Base-by-base conservation (phyloP, 2,113 vertebrate genomes). In the Pagrus major region DNA sequence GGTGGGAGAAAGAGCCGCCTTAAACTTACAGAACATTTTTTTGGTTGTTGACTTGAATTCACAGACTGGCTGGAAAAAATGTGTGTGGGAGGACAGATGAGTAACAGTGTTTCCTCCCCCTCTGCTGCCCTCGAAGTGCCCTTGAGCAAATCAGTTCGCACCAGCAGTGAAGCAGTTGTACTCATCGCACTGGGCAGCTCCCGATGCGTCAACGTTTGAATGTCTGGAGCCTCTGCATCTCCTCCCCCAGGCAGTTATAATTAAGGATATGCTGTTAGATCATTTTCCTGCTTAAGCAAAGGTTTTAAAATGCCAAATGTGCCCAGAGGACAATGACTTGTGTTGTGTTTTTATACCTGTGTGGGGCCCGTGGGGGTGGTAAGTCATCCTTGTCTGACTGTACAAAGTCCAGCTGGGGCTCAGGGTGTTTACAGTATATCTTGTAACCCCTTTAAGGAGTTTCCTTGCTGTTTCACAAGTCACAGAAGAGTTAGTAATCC, bases 21-120 rank as follows among this genome's bases (percentile, higher is more conserved):
- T 15, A 74, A 80, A 54, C 58, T 86, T 80, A 23, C 60, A 75
- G 8, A 84, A 59, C 15, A 16, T 58, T 56, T 66, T 42, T 84
- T 33, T 37, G 35, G 47, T 54, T 23, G 18, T 49, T 78, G 78
- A 71, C 73, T 58, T 85, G 55, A 73, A 66, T 83, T 35, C 64
- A 69, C 39, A 75, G 72, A 85, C 54, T 23, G 44, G 31, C 59
- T 58, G 20, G 52, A 6, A 46, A 66, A 33, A 82, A 64, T 47
- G 12, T 58, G 20, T 78, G 89, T 85, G 51, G 89, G 86, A 81
- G 83, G 72, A 88, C 37, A 56, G 54, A 92, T 91, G 90, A 93
- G 74, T 93, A 91, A 91, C 58, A 18, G 31, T 31, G 58, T 59
- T 81, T 85, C 84, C 81, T 86, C 88, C 86, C 65, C 84, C 84